Evolutionary conservation across 2,888 invertebrate species (phyloP), one percentile per base, ranked within the genome.

Genomic region (Xanthia icteritia): DNA sequence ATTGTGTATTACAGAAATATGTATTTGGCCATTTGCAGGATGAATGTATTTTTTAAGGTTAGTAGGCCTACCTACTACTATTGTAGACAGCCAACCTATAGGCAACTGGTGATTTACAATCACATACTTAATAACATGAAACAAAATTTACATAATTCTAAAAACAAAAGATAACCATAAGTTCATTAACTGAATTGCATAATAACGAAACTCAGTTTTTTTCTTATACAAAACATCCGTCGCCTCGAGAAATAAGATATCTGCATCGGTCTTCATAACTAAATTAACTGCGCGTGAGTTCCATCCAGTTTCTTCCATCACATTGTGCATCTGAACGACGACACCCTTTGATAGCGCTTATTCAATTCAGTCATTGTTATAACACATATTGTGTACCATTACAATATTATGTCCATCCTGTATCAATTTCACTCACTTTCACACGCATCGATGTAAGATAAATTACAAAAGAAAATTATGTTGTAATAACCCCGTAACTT

Each of bases 281-380:
- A 39, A 76, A 76, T 80, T 61, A 80, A 64, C 76, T 51, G 60
- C 36, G 36, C 48, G 61, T 54, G 36, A 70, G 70, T 77, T 66
- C 56, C 69, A 61, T 66, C 39, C 39, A 77, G 69, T 70, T 70
- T 76, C 66, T 73, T 77, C 73, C 72, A 79, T 71, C 76, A 77
- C 84, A 71, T 74, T 78, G 63, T 73, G 74, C 73, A 68, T 76
- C 75, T 73, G 61, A 74, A 66, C 36, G 61, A 68, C 66, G 82
- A 79, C 75, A 65, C 76, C 61, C 75, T 76, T 77, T 74, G 68
- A 76, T 71, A 78, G 76, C 79, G 73, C 58, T 81, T 81, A 86
- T 87, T 85, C 81, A 85, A 85, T 84, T 83, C 76, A 75, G 1
- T 70, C 77, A 83, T 85, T 86, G 75, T 73, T 85, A 68, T 42